These are phyloP conservation scores for Pachypanchax playfairii DNA, from an alignment of 2,113 vertebrate genomes.

Conservation along the genomic window DNA sequence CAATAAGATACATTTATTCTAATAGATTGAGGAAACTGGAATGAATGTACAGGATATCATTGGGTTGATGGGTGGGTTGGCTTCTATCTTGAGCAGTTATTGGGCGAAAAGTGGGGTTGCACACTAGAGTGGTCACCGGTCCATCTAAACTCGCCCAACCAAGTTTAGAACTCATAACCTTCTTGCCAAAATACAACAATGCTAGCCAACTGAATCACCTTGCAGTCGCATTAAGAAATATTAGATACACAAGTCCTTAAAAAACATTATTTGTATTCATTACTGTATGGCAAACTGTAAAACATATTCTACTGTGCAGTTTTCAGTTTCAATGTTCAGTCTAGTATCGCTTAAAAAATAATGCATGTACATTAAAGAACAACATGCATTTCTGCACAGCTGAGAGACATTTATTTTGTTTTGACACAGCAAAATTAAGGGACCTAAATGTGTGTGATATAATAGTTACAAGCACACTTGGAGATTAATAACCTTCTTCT, in stretches of 20 bases:
- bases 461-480: slow-evolving; percentile 25
- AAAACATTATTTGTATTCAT: neutral
- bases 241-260: too few species aligned
- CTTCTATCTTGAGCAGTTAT: too few species aligned
- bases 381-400: slow-evolving; percentile 7
- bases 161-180: too few species aligned
- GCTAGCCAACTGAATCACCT: too few species aligned
- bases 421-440: slow-evolving; percentile 16
- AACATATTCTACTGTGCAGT: neutral
- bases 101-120: too few species aligned
- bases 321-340: neutral
- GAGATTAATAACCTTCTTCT: slow-evolving; percentile 34
- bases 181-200: too few species aligned
- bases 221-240: too few species aligned
- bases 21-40: slow-evolving; percentile 23
- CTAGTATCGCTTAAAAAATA: neutral
- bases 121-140: too few species aligned
- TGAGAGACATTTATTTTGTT: neutral
- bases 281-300: neutral
- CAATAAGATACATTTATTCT: slow-evolving; percentile 34
- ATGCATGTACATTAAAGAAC: neutral
- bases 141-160: too few species aligned
- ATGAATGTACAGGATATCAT: slow-evolving; percentile 16
- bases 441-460: slow-evolving; percentile 20
- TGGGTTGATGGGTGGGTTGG: too few species aligned